Conservation (phyloP, 2,797 vertebrate species). For the Valencia hispanica region DNA sequence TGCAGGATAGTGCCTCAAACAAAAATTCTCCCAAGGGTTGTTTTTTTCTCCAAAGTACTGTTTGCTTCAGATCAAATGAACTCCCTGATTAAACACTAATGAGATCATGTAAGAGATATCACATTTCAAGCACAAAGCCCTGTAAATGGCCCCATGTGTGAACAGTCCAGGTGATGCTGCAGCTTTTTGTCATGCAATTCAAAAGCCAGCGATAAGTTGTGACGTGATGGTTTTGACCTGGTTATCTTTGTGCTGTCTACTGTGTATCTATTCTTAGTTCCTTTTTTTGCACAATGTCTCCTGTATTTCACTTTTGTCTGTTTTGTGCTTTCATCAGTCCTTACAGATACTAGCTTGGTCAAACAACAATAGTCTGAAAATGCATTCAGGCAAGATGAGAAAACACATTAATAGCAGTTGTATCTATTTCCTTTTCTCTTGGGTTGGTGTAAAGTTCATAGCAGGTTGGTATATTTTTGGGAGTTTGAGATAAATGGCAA, state of each 20-base stretch:
- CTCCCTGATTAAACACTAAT: conserved; percentile 2
- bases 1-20: neutral
- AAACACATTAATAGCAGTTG: neutral
- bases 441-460: neutral
- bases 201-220: conserved; percentile 45
- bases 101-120: conserved; percentile 6
- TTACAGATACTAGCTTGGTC: conserved; percentile 31
- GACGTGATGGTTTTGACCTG: conserved; percentile 23
- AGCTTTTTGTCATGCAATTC: conserved; percentile 46
- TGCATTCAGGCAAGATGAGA: conserved; percentile 6
- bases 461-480: neutral
- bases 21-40: conserved; percentile 10
- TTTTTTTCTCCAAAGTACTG: conserved; percentile 38
- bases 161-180: conserved; percentile 64
- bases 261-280: conserved; percentile 26
- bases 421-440: neutral
- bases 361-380: neutral
- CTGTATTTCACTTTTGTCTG: conserved; percentile 10
- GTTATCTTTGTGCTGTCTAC: conserved; percentile 26
- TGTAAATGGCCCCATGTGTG: conserved; percentile 54
- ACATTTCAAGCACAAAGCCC: conserved; percentile 41
- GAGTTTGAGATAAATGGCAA: neutral
- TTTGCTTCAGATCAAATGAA: neutral
- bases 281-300: conserved; percentile 16
- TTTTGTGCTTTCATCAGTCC: conserved; percentile 31